Evolutionary conservation across 1,140 invertebrate species (phyloP), one percentile per base, ranked within the genome.

Genomic region (Drosophila erecta): DNA sequence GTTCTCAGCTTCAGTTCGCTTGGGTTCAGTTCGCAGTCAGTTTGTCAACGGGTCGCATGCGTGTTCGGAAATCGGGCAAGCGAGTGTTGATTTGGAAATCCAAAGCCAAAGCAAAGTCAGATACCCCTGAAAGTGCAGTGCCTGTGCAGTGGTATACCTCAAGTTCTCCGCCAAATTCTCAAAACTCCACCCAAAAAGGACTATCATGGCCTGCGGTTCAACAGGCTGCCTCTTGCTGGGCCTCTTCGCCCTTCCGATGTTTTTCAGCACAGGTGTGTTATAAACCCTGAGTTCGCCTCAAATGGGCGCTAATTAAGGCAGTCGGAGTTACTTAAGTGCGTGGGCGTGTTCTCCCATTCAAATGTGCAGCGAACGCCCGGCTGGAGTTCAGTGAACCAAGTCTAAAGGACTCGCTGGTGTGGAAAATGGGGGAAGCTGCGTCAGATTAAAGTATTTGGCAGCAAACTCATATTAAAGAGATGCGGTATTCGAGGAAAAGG

Each of bases 21-120:
- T 70, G 15, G 53, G 58, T 86, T 86, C 70, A 86, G 75, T 86
- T 83, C 76, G 80, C 76, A 47, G 78, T 76, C 66, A 79, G 76
- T 79, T 89, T 87, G 84, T 65, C 84, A 87, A 89, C 83, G 79
- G 75, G 83, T 87, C 83, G 84, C 83, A 87, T 87, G 83, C 66
- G 84, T 77, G 69, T 49, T 46, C 44, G 73, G 49, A 41, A 50
- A 44, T 56, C 59, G 24, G n/a, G 14, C 15, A 11, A 14, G 10
- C 35, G 1, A 11, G 50, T 41, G 35, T 38, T 40, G 55, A 40
- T 61, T 58, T 35, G 50, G 20, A 50, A 30, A 11, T 20, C 3
- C 41, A 27, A 17, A 20, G 50, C 50, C 12, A 41, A 30, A 17
- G 40, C n/a, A 54, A 22, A 47, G 17, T 33, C 2, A n/a, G 65